Evolutionary conservation across 2,113 vertebrate genomes (phyloP).

Genomic region (Petromus typicus): DNA sequence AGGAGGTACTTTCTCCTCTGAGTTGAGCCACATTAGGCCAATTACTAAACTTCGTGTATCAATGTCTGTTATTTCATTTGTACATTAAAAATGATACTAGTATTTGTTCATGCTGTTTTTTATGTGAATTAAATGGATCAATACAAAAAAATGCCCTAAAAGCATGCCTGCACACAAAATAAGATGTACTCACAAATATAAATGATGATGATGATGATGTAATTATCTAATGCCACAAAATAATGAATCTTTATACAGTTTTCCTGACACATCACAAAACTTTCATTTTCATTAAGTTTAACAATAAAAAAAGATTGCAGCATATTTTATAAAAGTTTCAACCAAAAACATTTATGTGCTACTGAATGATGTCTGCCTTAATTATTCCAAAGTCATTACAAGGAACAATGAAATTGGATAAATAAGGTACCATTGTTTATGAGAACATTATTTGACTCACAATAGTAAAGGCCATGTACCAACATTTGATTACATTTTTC

Average conservation of each 20-base stretch:
- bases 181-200: not conserved
- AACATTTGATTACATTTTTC: slow-evolving; percentile 32
- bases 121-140: not conserved
- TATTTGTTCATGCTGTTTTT: not conserved
- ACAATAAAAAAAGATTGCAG: not conserved
- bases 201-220: not conserved
- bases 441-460: slow-evolving; percentile 35
- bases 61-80: not conserved
- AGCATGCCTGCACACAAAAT: not conserved
- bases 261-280: not conserved
- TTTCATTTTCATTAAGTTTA: slow-evolving; percentile 40
- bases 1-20: not conserved
- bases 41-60: not conserved
- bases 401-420: slow-evolving; percentile 44
- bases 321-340: not conserved
- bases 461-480: not conserved
- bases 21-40: not conserved
- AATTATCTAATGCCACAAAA: not conserved
- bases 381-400: slow-evolving; percentile 12
- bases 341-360: not conserved
- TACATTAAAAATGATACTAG: not conserved
- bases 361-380: slow-evolving; percentile 27
- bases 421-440: not conserved
- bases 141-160: not conserved
- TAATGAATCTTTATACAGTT: not conserved